Base-by-base conservation (phyloP, 2,888 invertebrate genomes). In the Incurvaria masculella region DNA sequence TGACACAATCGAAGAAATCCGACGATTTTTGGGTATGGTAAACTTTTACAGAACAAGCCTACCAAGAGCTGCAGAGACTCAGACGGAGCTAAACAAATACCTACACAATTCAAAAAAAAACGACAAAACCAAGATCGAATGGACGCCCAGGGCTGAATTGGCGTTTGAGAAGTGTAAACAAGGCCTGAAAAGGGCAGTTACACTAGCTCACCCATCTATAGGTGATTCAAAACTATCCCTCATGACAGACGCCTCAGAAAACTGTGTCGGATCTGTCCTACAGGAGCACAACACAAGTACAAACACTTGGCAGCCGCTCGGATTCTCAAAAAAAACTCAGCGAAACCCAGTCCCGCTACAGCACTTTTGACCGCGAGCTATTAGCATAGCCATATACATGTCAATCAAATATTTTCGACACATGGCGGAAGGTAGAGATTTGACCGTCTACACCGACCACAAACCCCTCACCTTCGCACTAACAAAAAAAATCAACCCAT, bases 241-340 rank as follows among this genome's bases (percentile, higher is more conserved):
- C 0, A 50, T 57, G 1, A 60, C 60, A 0, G 68, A 70, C 48
- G 69, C 69, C 2, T 70, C 68, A 0, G 63, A 67, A 39, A 49
- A 33, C 1, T 61, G 67, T 2, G 58, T 68, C 4, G 69, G 69
- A 1, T 66, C 65, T 2, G 62, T 59, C 0, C 45, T 72, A 10
- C 64, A 71, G 46, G 69, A 69, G 51, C 21, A 44, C 4, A 10
- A 17, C 10, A 17, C 42, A 4, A 45, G 17, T 2, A 18, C 23
- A 5, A 20, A 53, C 11, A 18, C 47, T 1, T 55, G 53, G 55
- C 10, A 33, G 21, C 55, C 55, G 2, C 47, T 54, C 10, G 52
- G 38, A 8, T 55, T 50, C 27, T 41, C 53, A 50, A 4, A 51
- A 50, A 23, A 46, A 49, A 27, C 27, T 49, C 18, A 33, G 33